These are phyloP conservation scores for Vesta saturnalis DNA, from an alignment of 2,888 invertebrate species.

Conservation along the genomic window DNA sequence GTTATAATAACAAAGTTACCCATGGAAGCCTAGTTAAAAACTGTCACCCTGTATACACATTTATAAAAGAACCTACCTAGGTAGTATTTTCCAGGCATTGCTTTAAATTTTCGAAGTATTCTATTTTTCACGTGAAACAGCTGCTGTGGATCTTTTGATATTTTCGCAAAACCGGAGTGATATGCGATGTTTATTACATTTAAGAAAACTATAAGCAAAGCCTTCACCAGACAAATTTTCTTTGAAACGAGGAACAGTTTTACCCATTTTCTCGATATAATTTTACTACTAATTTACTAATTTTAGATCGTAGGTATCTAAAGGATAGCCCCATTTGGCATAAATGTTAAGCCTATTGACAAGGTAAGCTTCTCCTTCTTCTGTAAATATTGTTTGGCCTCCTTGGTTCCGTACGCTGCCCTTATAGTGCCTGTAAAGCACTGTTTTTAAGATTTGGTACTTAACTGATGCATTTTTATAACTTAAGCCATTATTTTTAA, in stretches of 20 bases:
- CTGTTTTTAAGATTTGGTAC: no score
- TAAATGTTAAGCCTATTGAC: neutral
- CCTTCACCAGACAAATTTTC: slow-evolving; percentile 16
- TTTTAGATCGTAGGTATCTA: slow-evolving; percentile 5
- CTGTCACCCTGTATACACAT: no score
- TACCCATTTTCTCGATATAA: slow-evolving; percentile 5
- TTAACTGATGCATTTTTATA: no score
- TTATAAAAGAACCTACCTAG: no score
- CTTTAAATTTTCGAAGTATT: neutral
- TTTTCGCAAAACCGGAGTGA: slow-evolving; percentile 3
- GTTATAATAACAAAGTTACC: no score
- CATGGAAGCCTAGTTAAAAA: no score
- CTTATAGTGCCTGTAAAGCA: no score
- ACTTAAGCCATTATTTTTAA: no score
- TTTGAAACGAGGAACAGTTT: slow-evolving; percentile 5
- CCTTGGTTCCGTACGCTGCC: no score
- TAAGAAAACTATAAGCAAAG: slow-evolving; percentile 12
- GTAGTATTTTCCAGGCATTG: neutral
- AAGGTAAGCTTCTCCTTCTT: neutral
- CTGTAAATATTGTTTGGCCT: slow-evolving; percentile 3
- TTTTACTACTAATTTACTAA: slow-evolving; percentile 9
- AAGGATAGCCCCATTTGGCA: slow-evolving; percentile 19
- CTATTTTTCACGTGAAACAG: neutral
- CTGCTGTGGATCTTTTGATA: neutral
- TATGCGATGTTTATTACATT: neutral